These are phyloP conservation scores for Polymixis lichenea DNA, from an alignment of 2,888 invertebrate genomes.

Conservation along the genomic window DNA sequence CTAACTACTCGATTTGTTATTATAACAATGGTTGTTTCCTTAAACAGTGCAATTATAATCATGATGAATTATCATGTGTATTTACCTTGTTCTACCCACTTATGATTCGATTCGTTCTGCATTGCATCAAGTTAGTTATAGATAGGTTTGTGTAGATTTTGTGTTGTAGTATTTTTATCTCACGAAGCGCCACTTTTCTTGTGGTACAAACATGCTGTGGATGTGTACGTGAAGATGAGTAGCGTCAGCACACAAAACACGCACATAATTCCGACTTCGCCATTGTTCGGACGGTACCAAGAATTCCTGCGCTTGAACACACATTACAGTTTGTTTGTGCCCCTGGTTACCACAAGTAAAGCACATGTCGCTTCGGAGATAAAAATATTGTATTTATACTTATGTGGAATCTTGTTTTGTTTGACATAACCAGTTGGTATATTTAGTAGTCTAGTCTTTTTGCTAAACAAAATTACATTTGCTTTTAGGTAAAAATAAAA, in stretches of 20 bases:
- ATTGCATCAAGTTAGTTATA: background rate
- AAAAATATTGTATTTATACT: background rate
- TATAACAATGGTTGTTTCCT: constrained; percentile 34
- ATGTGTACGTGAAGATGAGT: no score
- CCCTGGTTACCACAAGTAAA: no score
- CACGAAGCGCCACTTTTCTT: no score
- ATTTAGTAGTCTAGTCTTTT: background rate
- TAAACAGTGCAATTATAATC: constrained; percentile 20
- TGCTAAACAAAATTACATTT: background rate
- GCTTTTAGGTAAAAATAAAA: constrained; percentile 63
- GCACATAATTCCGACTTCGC: no score
- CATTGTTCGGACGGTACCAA: no score
- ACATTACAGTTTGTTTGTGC: no score
- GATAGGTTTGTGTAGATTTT: background rate
- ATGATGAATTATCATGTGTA: constrained; percentile 19
- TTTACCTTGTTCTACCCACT: constrained; percentile 24
- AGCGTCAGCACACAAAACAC: no score
- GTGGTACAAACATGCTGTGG: no score
- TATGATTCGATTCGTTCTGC: constrained; percentile 7
- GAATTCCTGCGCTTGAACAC: no score
- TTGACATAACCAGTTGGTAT: background rate
- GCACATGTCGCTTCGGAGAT: no score
- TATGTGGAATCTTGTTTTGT: background rate
- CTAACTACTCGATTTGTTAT: constrained; percentile 29
- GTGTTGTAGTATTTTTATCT: background rate